A percentile compares a stretch with the other conserved stretches of the same genome.
Evolutionary conservation across 1,140 invertebrate genomes (phyloP).

Genomic region (Cataglyphis hispanica): DNA sequence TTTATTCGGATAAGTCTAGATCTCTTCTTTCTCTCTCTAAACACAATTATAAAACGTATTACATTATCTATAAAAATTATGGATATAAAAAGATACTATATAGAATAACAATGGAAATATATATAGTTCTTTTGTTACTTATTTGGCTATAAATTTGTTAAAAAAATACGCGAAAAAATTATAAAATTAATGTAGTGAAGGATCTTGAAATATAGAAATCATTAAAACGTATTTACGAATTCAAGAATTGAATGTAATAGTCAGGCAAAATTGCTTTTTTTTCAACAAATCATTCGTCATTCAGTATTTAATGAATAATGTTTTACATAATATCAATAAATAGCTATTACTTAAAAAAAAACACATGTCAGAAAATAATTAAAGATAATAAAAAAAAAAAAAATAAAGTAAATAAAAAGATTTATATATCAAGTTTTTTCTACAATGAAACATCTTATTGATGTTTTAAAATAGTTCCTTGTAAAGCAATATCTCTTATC

Average conservation of each 20-base stretch:
- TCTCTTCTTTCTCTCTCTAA: not conserved
- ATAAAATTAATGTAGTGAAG: not conserved
- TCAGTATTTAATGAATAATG: constrained; percentile 16
- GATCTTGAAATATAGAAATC: constrained; percentile 12
- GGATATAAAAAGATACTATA: not conserved
- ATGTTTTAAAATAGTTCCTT: too few species aligned
- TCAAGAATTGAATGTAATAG: constrained; percentile 9
- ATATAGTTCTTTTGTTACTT: constrained; percentile 22
- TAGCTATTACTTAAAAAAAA: constrained; percentile 3
- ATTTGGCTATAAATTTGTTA: not conserved
- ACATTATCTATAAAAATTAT: not conserved
- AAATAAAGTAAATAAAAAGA: too few species aligned
- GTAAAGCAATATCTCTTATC: too few species aligned
- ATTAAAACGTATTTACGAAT: not conserved
- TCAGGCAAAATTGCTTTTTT: not conserved
- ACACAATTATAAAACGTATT: not conserved
- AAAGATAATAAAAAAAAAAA: not conserved
- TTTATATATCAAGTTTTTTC: not conserved
- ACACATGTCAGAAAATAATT: not conserved
- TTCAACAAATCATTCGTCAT: constrained; percentile 17
- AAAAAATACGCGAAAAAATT: not conserved
- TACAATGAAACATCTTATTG: too few species aligned
- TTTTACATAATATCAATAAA: too few species aligned
- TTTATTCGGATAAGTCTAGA: constrained; percentile 28
- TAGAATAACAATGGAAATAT: constrained; percentile 37